Percentiles rank a stretch among this genome's conserved stretches.
Conservation (phyloP, 1,140 invertebrate genomes). For the Lasioglossum albipes region DNA sequence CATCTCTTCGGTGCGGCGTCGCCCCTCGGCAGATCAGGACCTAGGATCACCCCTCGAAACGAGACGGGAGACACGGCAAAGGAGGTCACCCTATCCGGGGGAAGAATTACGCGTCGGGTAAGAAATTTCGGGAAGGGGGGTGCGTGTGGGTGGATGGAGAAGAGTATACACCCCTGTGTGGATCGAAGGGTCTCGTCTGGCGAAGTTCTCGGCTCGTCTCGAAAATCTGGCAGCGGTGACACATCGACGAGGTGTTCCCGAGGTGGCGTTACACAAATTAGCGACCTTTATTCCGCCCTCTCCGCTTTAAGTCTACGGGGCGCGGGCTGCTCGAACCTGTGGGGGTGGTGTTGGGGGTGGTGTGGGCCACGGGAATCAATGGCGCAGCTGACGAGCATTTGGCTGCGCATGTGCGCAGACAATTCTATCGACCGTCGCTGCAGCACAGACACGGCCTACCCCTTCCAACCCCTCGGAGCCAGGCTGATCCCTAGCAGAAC, state of each 20-base stretch:
- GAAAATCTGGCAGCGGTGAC: constrained; percentile 33
- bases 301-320: constrained; percentile 75
- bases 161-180: background rate
- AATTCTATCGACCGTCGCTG: constrained; percentile 77
- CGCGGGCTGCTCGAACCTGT: constrained; percentile 3
- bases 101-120: background rate
- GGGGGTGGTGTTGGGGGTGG: constrained; percentile 36
- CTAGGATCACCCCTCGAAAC: constrained; percentile 15
- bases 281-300: constrained; percentile 63
- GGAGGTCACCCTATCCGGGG: constrained; percentile 32
- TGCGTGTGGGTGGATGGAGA: too few species aligned
- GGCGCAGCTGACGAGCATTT: constrained; percentile 77
- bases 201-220: constrained; percentile 13
- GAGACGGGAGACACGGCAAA: constrained; percentile 27
- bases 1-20: background rate
- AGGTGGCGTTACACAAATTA: constrained; percentile 66
- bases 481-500: constrained; percentile 60
- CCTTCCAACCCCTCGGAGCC: constrained; percentile 65
- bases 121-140: too few species aligned
- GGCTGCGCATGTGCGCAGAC: constrained; percentile 77
- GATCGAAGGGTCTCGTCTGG: constrained; percentile 29
- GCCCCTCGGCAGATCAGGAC: background rate
- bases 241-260: constrained; percentile 29
- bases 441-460: constrained; percentile 77
- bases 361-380: constrained; percentile 68